A percentile compares a stretch with the other conserved stretches of the same genome.
Conservation (phyloP, 2,888 invertebrate genomes). For the Trichogramma dendrolimi region DNA sequence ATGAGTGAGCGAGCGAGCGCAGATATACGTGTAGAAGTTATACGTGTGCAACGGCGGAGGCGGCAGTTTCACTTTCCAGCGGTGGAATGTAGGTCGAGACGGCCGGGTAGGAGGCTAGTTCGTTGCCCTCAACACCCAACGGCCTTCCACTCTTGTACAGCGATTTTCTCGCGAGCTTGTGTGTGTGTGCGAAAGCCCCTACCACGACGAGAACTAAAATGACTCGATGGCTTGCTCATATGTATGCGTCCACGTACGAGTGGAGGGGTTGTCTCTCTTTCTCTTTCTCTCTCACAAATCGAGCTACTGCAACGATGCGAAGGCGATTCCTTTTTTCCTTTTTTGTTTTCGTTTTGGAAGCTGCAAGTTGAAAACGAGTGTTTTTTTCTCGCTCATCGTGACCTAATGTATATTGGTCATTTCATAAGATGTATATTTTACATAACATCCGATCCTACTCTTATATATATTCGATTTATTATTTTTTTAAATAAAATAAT, state of each 20-base stretch:
- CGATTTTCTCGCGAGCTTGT: constrained; percentile 38
- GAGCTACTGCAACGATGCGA: no score
- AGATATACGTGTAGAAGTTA: not conserved
- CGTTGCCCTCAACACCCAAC: constrained; percentile 55
- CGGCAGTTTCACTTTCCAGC: constrained; percentile 53
- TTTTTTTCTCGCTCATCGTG: no score
- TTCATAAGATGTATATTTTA: no score
- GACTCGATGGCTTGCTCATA: not conserved
- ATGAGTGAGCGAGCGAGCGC: not conserved
- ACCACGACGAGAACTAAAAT: constrained; percentile 30
- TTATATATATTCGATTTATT: no score
- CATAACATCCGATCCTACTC: no score
- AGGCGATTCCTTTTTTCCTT: no score
- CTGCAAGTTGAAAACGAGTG: no score
- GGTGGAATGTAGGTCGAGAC: constrained; percentile 52
- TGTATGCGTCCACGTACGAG: not conserved
- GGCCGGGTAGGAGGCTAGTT: constrained; percentile 57
- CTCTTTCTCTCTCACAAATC: not conserved
- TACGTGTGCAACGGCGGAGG: constrained; percentile 35
- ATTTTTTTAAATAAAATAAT: no score
- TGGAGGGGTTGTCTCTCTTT: constrained; percentile 5
- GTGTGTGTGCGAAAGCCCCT: constrained; percentile 29
- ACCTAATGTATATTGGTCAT: no score
- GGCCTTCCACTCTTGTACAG: constrained; percentile 56
- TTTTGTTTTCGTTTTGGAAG: no score